Evolutionary conservation across 2,888 invertebrate species (phyloP).

Genomic region (Zygogramma bicolorata): DNA sequence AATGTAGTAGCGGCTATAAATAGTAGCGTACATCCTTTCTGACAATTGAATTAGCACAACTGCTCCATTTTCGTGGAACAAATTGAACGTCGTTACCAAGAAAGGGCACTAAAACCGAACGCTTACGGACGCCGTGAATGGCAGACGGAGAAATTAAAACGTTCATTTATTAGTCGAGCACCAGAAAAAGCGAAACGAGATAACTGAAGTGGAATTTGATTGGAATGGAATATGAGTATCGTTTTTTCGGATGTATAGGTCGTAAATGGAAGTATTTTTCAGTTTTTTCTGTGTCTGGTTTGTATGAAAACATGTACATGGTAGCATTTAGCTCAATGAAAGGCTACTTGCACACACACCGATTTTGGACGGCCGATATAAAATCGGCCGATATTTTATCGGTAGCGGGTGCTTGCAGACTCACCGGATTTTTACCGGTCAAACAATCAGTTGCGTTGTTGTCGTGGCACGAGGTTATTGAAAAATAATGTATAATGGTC

Average conservation of each 20-base stretch:
- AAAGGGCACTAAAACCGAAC: background rate
- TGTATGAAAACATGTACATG: too few relatives aligned
- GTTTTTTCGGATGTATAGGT: background rate
- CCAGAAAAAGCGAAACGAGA: background rate
- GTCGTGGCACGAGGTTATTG: too few relatives aligned
- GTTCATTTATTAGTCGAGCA: background rate
- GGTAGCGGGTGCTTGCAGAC: too few relatives aligned
- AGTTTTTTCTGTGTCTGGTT: too few relatives aligned
- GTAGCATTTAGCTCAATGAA: too few relatives aligned
- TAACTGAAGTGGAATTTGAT: background rate
- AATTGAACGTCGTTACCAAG: conserved; percentile 22
- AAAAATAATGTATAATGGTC: too few relatives aligned
- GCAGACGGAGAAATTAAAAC: background rate
- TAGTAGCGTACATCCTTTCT: conserved; percentile 12
- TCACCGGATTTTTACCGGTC: too few relatives aligned
- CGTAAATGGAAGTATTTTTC: background rate
- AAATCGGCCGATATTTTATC: too few relatives aligned
- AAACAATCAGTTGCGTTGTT: too few relatives aligned
- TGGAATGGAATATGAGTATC: background rate
- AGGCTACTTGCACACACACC: too few relatives aligned
- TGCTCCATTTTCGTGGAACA: conserved; percentile 23
- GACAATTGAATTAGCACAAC: conserved; percentile 32
- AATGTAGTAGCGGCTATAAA: conserved; percentile 15
- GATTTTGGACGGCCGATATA: too few relatives aligned
- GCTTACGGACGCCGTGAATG: background rate